Conservation (phyloP, 2,113 vertebrate species). For the Typhlomys cinereus region DNA sequence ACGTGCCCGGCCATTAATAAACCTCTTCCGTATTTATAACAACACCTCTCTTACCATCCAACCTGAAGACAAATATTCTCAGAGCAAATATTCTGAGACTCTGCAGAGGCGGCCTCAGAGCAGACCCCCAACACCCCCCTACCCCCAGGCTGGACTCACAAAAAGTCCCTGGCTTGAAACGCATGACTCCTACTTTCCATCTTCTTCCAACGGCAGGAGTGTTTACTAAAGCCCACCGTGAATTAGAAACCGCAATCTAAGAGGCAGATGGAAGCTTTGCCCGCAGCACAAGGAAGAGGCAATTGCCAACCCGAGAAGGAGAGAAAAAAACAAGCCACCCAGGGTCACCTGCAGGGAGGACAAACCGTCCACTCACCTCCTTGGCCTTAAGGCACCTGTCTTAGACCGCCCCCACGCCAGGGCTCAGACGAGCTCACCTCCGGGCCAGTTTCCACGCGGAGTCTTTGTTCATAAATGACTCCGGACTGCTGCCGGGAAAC, state of each 20-base stretch:
- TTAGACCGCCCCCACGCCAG: accelerated
- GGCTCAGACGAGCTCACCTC: neutral
- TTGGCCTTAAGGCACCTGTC: neutral
- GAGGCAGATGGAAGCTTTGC: neutral
- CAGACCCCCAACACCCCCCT: no score
- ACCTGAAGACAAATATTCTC: slow-evolving; percentile 2
- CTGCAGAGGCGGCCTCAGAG: neutral
- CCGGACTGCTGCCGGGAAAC: neutral
- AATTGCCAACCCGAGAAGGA: neutral
- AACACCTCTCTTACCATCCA: slow-evolving; percentile 61
- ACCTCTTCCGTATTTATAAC: slow-evolving; percentile 69
- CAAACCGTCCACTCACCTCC: accelerated
- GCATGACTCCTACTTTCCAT: neutral
- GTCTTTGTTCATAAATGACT: slow-evolving; percentile 18
- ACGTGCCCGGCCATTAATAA: slow-evolving; percentile 75
- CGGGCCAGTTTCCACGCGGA: neutral
- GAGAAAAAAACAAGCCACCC: neutral
- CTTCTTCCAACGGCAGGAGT: neutral
- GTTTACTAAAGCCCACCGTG: neutral
- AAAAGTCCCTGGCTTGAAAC: neutral
- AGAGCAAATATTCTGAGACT: neutral
- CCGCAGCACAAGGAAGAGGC: neutral
- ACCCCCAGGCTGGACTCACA: accelerated
- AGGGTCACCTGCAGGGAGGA: neutral
- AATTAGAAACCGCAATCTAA: neutral